These are phyloP conservation scores for Eupithecia exiguata DNA, from an alignment of 2,888 invertebrate genomes.

Conservation along the genomic window DNA sequence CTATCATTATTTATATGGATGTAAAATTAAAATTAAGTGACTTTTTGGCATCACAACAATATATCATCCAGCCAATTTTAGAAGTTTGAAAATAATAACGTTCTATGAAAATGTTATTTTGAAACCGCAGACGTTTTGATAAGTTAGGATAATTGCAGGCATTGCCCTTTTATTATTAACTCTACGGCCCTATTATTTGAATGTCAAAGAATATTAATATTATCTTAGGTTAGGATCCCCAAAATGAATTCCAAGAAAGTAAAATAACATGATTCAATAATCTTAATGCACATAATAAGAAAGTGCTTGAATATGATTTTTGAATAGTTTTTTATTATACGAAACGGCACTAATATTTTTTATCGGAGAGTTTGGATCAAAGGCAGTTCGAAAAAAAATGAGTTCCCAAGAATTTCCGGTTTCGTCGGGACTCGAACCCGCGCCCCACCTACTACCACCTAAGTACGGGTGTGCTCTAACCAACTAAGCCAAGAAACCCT, in stretches of 20 bases:
- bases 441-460: too few relatives aligned
- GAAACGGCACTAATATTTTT: too few relatives aligned
- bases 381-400: too few relatives aligned
- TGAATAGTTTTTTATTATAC: background rate
- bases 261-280: background rate
- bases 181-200: background rate
- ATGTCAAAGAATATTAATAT: background rate
- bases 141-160: background rate
- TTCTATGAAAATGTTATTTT: background rate
- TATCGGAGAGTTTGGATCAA: too few relatives aligned
- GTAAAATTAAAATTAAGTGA: background rate
- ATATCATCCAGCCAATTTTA: background rate
- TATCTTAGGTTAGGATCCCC: background rate
- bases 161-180: background rate
- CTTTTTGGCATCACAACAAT: background rate
- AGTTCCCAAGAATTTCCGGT: too few relatives aligned
- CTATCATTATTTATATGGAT: too few relatives aligned
- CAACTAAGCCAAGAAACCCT: too few relatives aligned
- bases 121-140: background rate
- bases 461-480: too few relatives aligned
- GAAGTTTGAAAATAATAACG: slow-evolving; percentile 11
- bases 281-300: background rate
- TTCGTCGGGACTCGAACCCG: too few relatives aligned
- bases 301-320: background rate
- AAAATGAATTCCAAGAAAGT: background rate